Conservation (phyloP, 2,888 invertebrate species). For the Trachelus stipa region DNA sequence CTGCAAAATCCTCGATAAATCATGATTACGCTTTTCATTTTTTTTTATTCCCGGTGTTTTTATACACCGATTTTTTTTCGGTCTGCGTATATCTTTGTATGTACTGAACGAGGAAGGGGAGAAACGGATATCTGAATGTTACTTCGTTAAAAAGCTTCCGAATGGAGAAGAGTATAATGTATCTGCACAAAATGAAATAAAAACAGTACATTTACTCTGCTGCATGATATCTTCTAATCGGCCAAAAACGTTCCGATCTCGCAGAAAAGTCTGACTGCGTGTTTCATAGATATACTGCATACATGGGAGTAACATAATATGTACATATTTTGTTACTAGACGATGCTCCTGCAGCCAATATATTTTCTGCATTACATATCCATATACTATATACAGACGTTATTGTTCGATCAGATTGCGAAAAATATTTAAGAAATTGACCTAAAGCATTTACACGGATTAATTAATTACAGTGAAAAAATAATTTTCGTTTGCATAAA, state of each 20-base stretch:
- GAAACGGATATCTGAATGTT: background rate
- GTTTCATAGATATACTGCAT: background rate
- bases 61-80: background rate
- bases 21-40: constrained; percentile 24
- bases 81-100: background rate
- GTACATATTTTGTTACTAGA: background rate
- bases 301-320: background rate
- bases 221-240: background rate
- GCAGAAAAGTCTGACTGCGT: background rate
- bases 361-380: background rate
- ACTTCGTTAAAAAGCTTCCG: background rate
- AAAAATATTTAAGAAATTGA: background rate
- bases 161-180: background rate
- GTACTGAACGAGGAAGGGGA: background rate
- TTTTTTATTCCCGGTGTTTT: background rate
- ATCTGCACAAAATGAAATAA: background rate
- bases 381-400: background rate
- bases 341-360: background rate
- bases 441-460: background rate
- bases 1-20: constrained; percentile 24
- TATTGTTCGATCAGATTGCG: background rate
- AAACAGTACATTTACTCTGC: background rate
- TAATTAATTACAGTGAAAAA: too few relatives aligned
- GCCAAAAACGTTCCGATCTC: background rate
- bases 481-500: too few relatives aligned